Conservation (phyloP, 2,797 vertebrate genomes). For the Brachyalestes nurse region DNA sequence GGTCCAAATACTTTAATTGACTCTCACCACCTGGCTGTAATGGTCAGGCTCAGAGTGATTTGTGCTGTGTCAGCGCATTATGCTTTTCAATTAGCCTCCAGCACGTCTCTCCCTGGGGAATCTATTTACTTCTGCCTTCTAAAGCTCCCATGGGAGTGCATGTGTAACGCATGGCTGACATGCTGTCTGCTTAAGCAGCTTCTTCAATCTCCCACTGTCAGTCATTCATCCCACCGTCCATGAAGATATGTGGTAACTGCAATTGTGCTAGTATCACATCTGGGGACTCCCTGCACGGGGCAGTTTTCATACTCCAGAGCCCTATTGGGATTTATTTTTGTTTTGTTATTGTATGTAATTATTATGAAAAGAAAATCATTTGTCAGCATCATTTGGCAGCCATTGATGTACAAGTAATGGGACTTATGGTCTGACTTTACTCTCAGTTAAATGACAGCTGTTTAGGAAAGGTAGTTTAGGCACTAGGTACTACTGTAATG, state of each 20-base stretch:
- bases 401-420: too few species aligned
- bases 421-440: too few species aligned
- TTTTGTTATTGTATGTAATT: background rate
- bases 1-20: constrained; percentile 33
- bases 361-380: too few species aligned
- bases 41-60: constrained; percentile 39
- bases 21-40: constrained; percentile 27
- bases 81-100: constrained; percentile 53
- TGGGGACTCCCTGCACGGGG: background rate
- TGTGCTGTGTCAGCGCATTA: constrained; percentile 51
- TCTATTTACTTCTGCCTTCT: constrained; percentile 49
- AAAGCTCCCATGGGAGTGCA: constrained; percentile 47
- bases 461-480: too few species aligned
- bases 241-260: background rate
- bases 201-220: constrained; percentile 36
- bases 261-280: background rate
- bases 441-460: too few species aligned
- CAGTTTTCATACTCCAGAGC: background rate
- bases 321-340: background rate
- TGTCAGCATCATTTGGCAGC: too few species aligned
- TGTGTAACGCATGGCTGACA: constrained; percentile 48
- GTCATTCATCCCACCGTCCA: constrained; percentile 4
- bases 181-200: constrained; percentile 43
- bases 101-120: constrained; percentile 33
- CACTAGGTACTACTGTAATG: too few species aligned